Evolutionary conservation across 92 coral and sea anemone species (phyloP), one percentile per base, ranked within the genome.

Genomic region (Paragorgia papillata): DNA sequence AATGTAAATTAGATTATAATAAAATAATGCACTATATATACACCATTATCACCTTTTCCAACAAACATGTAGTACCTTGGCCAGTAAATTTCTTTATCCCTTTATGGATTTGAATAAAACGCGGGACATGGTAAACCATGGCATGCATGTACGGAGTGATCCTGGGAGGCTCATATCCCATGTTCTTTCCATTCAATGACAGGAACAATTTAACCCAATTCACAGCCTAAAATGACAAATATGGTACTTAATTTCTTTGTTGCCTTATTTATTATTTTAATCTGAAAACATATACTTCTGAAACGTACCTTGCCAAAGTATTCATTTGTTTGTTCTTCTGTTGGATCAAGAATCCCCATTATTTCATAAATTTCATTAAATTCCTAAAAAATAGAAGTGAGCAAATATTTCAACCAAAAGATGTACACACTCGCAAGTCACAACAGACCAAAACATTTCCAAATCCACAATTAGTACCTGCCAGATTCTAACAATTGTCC

Each of bases 61-160:
- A 37, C 43, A 37, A 37, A 37, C 43, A 37, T 37, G 43, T 37
- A 37, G 43, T 75, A 83, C 85, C 90, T 71, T 87, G 90, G 3
- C 88, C 91, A 62, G 91, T 83, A 31, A 83, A 83, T 62, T 77
- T 65, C 51, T 82, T 88, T 37, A 88, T 79, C 8, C 80, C 83
- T 46, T 48, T 58, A 58, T 88, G 82, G 15, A 29, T 44, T 57
- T 69, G 76, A 64, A 85, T 79, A 48, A 79, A 82, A n/a, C 57
- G 29, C 37, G 88, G 89, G 2, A 85, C 73, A 69, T 85, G 90
- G 73, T 85, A 85, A 12, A 75, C n/a, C n/a, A n/a, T n/a, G n/a
- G n/a, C n/a, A n/a, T n/a, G n/a, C n/a, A n/a, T n/a, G n/a, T n/a
- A n/a, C 7, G 87, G 90, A 20, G 90, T 86, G 1, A 81, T 80